Evolutionary conservation across 2,113 vertebrate genomes (phyloP).

Genomic region (Malurus melanocephalus): DNA sequence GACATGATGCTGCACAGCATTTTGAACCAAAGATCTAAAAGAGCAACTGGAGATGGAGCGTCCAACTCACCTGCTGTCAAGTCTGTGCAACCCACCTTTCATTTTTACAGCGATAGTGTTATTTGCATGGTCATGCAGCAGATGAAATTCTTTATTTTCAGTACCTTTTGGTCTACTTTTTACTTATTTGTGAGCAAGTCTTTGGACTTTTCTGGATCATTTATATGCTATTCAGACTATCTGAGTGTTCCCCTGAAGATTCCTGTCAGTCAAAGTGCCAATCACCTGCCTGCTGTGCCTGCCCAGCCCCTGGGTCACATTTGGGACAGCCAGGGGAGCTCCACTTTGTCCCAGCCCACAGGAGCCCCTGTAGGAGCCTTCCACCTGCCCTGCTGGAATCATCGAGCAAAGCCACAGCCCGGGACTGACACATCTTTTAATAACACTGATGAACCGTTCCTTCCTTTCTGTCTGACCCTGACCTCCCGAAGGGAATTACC

Average conservation of each 20-base stretch:
- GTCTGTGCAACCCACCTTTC: not conserved
- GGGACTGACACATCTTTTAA: not conserved
- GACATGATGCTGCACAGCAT: not conserved
- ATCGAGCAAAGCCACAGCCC: not conserved
- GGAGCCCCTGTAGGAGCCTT: not conserved
- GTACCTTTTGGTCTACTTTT: not conserved
- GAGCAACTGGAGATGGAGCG: not conserved
- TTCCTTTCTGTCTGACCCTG: not conserved
- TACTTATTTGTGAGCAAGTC: not conserved
- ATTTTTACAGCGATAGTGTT: not conserved
- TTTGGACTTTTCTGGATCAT: not conserved
- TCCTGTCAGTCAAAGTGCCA: not conserved
- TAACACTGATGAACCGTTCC: not conserved
- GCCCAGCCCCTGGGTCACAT: fast-evolving
- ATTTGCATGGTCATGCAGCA: not conserved
- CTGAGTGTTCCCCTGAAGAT: not conserved
- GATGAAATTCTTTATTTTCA: not conserved
- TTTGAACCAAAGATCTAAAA: not conserved
- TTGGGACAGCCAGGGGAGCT: not conserved
- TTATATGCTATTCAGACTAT: not conserved
- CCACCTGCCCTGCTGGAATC: not conserved
- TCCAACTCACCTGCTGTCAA: not conserved
- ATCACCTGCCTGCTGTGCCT: not conserved
- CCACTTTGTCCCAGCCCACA: fast-evolving
- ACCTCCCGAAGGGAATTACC: constrained; percentile 28